Evolutionary conservation across 2,797 vertebrate genomes (phyloP).

Genomic region (Muraenolepis orangiensis): DNA sequence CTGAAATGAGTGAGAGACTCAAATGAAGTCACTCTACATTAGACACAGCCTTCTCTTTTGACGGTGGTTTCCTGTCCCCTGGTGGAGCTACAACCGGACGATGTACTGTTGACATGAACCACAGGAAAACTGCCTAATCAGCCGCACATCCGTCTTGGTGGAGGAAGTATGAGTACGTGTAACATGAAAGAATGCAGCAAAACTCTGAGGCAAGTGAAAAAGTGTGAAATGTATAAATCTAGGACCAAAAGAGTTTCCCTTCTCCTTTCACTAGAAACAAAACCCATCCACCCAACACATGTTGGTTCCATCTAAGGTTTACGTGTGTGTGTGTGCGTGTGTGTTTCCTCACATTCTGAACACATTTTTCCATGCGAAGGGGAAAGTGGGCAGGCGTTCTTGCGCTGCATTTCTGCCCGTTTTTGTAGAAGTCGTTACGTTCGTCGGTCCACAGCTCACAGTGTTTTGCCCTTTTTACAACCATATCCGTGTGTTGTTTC

Average conservation of each 20-base stretch:
- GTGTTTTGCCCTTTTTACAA: too few relatives aligned
- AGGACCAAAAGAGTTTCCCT: neutral
- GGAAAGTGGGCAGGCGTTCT: constrained; percentile 45
- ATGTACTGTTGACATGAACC: neutral
- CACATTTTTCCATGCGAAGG: constrained; percentile 49
- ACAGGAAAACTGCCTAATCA: neutral
- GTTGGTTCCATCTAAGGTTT: constrained; percentile 27
- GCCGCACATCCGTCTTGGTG: neutral
- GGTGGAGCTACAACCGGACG: neutral
- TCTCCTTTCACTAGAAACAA: neutral
- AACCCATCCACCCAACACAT: constrained; percentile 11
- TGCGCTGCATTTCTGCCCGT: constrained; percentile 53
- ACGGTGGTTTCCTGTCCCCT: neutral
- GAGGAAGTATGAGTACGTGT: neutral
- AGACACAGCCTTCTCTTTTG: neutral
- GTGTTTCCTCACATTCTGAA: neutral
- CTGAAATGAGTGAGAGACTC: too few relatives aligned
- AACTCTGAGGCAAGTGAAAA: neutral
- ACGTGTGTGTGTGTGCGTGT: constrained; percentile 5
- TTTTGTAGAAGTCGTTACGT: constrained; percentile 46
- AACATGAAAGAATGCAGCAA: neutral
- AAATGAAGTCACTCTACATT: neutral
- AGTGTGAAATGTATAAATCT: neutral
- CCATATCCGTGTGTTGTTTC: too few relatives aligned
- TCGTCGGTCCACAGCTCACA: constrained; percentile 33